A percentile compares a stretch with the other conserved stretches of the same genome.
Evolutionary conservation across 2,113 vertebrate species (phyloP).

Genomic region (Gorsachius goisagi): DNA sequence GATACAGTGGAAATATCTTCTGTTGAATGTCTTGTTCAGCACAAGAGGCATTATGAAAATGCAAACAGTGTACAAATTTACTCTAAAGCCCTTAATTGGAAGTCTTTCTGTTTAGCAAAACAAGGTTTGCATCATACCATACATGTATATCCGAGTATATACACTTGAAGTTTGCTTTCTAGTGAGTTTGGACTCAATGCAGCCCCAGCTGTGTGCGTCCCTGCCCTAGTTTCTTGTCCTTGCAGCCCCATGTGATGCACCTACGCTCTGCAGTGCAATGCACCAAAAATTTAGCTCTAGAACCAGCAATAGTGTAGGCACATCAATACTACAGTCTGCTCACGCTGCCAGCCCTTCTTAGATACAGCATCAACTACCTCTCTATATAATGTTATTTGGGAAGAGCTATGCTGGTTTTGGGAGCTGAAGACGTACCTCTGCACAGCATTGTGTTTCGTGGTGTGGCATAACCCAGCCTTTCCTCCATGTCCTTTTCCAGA

Average conservation of each 20-base stretch:
- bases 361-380: fast-evolving
- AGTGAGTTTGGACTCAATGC: neutral
- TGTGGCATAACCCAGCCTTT: neutral
- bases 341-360: neutral
- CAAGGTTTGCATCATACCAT: neutral
- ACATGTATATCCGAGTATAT: neutral
- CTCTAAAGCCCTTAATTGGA: neutral
- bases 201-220: neutral
- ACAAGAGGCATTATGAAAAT: neutral
- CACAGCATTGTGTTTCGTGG: neutral
- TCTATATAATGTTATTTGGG: neutral
- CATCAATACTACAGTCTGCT: neutral
- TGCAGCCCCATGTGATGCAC: fast-evolving
- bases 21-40: neutral
- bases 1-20: neutral
- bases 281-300: neutral
- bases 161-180: neutral
- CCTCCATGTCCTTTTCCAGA: neutral
- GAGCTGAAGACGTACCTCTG: neutral
- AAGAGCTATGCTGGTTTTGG: neutral
- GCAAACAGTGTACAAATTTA: neutral
- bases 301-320: neutral
- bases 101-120: neutral
- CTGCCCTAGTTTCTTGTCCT: neutral
- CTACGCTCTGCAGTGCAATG: fast-evolving